These are phyloP conservation scores for Drosophila triauraria DNA, from an alignment of 1,140 invertebrate genomes.

Conservation along the genomic window DNA sequence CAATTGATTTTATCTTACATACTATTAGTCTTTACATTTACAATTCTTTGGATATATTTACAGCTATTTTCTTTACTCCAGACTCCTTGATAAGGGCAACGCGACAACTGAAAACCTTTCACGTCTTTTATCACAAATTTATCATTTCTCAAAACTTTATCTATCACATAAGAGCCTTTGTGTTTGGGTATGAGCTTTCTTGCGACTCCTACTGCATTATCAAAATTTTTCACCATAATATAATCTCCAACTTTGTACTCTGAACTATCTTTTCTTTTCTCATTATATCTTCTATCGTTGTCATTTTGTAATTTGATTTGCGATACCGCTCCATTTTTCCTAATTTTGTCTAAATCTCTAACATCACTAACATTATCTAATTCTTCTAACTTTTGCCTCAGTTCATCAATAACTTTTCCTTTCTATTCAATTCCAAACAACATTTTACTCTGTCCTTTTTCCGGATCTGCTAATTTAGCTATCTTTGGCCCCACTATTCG, in stretches of 20 bases:
- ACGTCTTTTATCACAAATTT: not conserved
- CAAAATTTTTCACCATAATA: too few relatives aligned
- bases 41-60: too few relatives aligned
- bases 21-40: too few relatives aligned
- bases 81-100: too few relatives aligned
- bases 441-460: not conserved
- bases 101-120: too few relatives aligned
- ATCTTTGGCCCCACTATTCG: not conserved
- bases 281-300: not conserved
- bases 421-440: not conserved
- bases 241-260: too few relatives aligned
- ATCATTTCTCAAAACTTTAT: too few relatives aligned
- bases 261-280: not conserved
- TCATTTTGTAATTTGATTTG: not conserved
- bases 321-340: not conserved
- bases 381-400: slow-evolving; percentile 4
- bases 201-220: too few relatives aligned
- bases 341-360: slow-evolving; percentile 6
- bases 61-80: too few relatives aligned
- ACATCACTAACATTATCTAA: slow-evolving; percentile 1
- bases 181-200: too few relatives aligned
- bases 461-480: not conserved
- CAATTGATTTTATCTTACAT: not conserved
- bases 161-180: too few relatives aligned
- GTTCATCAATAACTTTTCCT: not conserved